phyloP scores from a whole-genome alignment of 2,113 vertebrate species.

The Callopanchax toddi region DNA sequence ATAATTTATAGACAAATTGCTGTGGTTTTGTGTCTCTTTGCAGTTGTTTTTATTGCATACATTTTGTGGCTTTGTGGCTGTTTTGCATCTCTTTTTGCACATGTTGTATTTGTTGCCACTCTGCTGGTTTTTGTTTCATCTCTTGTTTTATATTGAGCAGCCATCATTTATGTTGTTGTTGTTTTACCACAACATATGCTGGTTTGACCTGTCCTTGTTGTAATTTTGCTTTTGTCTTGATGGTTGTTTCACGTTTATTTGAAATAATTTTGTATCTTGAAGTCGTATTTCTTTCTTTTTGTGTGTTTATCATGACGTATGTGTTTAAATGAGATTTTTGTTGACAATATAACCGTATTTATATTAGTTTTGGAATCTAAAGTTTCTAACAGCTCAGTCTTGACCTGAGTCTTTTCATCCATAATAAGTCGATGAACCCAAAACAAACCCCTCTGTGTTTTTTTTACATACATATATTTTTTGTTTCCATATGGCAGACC shows the following conservation, averaged over 20 bases:
- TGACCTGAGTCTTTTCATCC: too few relatives aligned
- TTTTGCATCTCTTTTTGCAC: background rate
- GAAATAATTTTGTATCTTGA: background rate
- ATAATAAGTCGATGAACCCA: too few relatives aligned
- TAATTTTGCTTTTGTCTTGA: background rate
- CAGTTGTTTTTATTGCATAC: background rate
- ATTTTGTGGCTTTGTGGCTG: background rate
- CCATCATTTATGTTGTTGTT: background rate
- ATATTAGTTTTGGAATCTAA: too few relatives aligned
- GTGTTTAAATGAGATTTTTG: too few relatives aligned
- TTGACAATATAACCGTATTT: too few relatives aligned
- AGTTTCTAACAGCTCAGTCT: too few relatives aligned
- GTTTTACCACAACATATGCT: background rate
- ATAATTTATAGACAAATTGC: background rate
- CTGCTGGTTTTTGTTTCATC: too few relatives aligned
- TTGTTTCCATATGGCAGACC: conserved; percentile 71
- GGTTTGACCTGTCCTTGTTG: background rate
- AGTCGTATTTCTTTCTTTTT: too few relatives aligned
- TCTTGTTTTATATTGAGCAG: background rate
- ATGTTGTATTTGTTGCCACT: background rate
- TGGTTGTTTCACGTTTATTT: background rate
- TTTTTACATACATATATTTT: too few relatives aligned
- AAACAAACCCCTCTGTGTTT: too few relatives aligned
- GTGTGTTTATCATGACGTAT: too few relatives aligned
- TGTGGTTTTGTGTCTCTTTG: background rate